Conservation (phyloP, 2,888 invertebrate species). For the Lasioglossum vierecki region DNA sequence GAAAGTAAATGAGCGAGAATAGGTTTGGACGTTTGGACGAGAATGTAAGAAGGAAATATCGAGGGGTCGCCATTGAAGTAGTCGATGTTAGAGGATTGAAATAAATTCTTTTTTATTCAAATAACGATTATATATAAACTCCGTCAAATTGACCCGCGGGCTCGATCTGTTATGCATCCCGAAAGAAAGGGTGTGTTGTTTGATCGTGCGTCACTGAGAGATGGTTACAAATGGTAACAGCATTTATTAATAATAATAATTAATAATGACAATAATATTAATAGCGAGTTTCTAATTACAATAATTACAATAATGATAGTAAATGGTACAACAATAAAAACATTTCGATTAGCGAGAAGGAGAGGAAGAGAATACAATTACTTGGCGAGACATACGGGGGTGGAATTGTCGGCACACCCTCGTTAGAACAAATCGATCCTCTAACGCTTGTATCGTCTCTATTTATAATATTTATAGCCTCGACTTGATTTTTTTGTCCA, state of each 20-base stretch:
- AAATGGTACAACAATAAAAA: conserved; percentile 83
- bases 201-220: conserved; percentile 27
- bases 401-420: not conserved
- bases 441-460: conserved; percentile 54
- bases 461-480: conserved; percentile 75
- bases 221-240: conserved; percentile 83
- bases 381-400: conserved; percentile 63
- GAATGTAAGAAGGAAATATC: not conserved
- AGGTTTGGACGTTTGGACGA: not conserved
- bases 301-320: conserved; percentile 81
- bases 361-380: conserved; percentile 71
- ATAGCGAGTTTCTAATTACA: conserved; percentile 81
- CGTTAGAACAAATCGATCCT: conserved; percentile 34
- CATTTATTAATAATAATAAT: conserved; percentile 82
- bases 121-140: conserved; percentile 45
- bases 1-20: not conserved
- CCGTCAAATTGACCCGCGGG: not conserved
- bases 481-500: conserved; percentile 44
- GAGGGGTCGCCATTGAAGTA: not conserved
- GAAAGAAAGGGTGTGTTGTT: conserved; percentile 21
- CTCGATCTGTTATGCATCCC: not conserved
- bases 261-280: conserved; percentile 79
- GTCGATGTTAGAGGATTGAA: conserved; percentile 30
- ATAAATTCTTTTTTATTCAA: conserved; percentile 47
- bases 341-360: conserved; percentile 76